Base-by-base conservation (phyloP, 2,888 invertebrate species). In the Hirtodrosophila cameraria region DNA sequence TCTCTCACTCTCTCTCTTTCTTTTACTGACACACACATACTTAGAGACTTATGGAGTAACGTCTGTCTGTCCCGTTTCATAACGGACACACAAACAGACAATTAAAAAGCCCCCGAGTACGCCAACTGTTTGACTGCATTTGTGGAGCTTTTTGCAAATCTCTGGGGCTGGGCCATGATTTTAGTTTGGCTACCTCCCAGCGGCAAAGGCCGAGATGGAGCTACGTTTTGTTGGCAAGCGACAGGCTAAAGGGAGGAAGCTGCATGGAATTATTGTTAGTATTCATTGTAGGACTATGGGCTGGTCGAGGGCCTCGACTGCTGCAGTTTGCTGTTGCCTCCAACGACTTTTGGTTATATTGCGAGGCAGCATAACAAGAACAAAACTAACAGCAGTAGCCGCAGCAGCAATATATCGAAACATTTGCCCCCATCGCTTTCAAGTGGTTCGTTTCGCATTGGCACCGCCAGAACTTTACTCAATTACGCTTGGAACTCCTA, bases 401-500 rank as follows among this genome's bases (percentile, higher is more conserved):
- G 43, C 42, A 63, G 54, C 46, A 58, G 80, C 76, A 82, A 76
- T 75, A 70, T 80, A 81, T 83, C 84, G 86, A 80, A 80, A 80
- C 84, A 80, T 80, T 80, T 79, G 66, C 83, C 55, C 23, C 2
- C 2, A 55, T 53, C 59, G 72, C 60, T 60, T 79, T 75, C 80
- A 79, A 80, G 86, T 80, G 80, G 62, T 75, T 68, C 63, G 59
- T 59, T 20, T 77, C 72, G 66, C 68, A 78, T 82, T 85, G 64
- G 73, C 83, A 83, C 75, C 67, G 79, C 67, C 64, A 62, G 76
- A 81, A 81, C 80, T 81, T 83, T 86, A 86, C 84, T 81, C 80
- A 83, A 81, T 81, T 81, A 86, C 73, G 83, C 69, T 68, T 61
- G 59, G 43, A 46, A 18, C 80, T 50, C 54, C 23, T 12, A 31